Evolutionary conservation across 2,113 vertebrate genomes (phyloP), one percentile per base, ranked within the genome.

Genomic region (Piprites chloris): DNA sequence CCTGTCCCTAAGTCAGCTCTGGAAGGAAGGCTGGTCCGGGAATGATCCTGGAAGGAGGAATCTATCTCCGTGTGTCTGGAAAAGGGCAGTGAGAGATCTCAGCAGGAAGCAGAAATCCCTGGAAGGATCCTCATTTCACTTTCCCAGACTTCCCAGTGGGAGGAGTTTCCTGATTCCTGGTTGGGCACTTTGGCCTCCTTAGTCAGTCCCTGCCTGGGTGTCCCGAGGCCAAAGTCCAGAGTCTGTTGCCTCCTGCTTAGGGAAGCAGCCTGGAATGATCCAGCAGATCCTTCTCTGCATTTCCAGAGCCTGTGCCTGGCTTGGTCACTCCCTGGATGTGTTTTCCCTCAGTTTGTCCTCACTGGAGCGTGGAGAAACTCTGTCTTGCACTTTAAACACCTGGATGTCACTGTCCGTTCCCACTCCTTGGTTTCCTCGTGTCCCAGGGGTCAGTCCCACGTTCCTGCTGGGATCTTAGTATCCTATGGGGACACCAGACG

Each of bases 151-250:
- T 69, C 26, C 42, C 41, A 2, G 6, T 5, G 7, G 87, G 90
- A 94, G 85, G 90, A 87, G 88, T 85, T 71, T 58, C 44, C 62
- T 19, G 19, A 42, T 55, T 89, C 85, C 87, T 22, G 23, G 5
- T 59, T n/a, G 24, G 80, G 37, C 3, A 50, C 69, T 67, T 71
- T 53, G 68, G 58, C 55, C 65, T 87, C 27, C 0, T 95, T 84
- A 75, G 56, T 92, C 85, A 94, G 3, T 39, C 58, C 9, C 52
- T 12, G 35, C 12, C 66, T 23, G 66, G 30, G 77, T 61, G 84
- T 61, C 87, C 62, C 9, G 85, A 71, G 91, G 76, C 55, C 95
- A 91, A 87, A 93, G 92, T 93, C 87, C 94, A 84, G 58, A 37
- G 22, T 15, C 56, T 32, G 62, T 62, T 52, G 55, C 50, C 74